A percentile compares a stretch with the other conserved stretches of the same genome.
phyloP scores from a whole-genome alignment of 2,888 invertebrate genomes.

The Thysanoteuthis rhombus region DNA sequence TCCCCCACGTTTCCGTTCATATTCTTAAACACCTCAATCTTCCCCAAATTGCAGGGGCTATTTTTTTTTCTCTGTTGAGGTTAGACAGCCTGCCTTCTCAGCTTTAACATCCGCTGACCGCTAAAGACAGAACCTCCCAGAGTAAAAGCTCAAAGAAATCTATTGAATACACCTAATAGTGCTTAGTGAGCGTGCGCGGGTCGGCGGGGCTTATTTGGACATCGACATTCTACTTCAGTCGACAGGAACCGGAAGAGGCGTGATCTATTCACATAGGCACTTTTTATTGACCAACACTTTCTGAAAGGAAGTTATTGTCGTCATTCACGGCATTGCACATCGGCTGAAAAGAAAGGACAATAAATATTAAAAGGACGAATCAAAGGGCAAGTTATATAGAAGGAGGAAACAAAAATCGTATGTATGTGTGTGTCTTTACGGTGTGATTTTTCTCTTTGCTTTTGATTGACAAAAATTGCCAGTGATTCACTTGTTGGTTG shows the following conservation, averaged over 20 bases:
- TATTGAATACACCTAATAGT: neutral
- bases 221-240: neutral
- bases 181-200: neutral
- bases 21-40: neutral
- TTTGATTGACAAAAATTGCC: neutral
- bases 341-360: neutral
- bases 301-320: neutral
- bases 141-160: neutral
- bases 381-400: neutral
- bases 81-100: no score
- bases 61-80: no score
- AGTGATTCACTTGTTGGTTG: neutral
- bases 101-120: no score
- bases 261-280: neutral
- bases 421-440: neutral
- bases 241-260: slow-evolving; percentile 12
- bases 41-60: neutral
- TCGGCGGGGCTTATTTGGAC: neutral
- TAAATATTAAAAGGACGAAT: neutral
- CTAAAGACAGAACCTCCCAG: neutral
- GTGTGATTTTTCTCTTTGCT: neutral
- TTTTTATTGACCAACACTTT: neutral
- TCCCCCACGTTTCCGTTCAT: neutral
- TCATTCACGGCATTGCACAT: neutral
- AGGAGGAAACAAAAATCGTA: neutral